Evolutionary conservation across 2,888 invertebrate species (phyloP), one percentile per base, ranked within the genome.

Genomic region (Syritta pipiens): DNA sequence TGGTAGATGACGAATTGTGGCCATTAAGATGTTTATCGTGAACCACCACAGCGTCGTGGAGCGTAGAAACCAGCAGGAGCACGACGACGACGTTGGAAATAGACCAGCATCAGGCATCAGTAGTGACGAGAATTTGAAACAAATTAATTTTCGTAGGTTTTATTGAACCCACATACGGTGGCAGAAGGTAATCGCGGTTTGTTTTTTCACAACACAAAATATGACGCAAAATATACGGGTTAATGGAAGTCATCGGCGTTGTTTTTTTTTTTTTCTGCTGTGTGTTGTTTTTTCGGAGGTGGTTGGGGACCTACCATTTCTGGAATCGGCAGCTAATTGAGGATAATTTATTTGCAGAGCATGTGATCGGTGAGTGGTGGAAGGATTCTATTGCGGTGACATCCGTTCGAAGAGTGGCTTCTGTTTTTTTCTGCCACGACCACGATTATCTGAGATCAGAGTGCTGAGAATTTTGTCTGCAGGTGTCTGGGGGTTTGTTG

Each of bases 161-260:
- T 74, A 65, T 59, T 74, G 74, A 67, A 74, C 74, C 65, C 72
- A 57, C 49, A 65, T 57, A 30, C 26, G 48, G 28, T 28, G 10
- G 44, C 10, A n/a, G 24, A 14, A 12, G 9, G 48, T 63, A n/a
- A n/a, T n/a, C n/a, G n/a, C n/a, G n/a, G 26, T 42, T 19, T 40
- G 62, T 48, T 28, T 71, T 14, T 35, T 1, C 9, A 6, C 2
- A n/a, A 37, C 9, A 20, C 4, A 55, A 28, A 26, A 37, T 55
- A 26, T 71, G 46, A 62, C 71, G 53, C 62, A 69, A 44, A 69
- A 32, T 59, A 42, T 59, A 22, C 57, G 48, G 59, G 57, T 42
- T 59, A 59, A 51, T 69, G 68, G 48, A 49, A 59, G 57, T 42
- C 30, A 49, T 46, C 53, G 26, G 19, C 40, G 3, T 9, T 9